Evolutionary conservation across 2,113 vertebrate species (phyloP).

Genomic region (Carettochelys insculpta): DNA sequence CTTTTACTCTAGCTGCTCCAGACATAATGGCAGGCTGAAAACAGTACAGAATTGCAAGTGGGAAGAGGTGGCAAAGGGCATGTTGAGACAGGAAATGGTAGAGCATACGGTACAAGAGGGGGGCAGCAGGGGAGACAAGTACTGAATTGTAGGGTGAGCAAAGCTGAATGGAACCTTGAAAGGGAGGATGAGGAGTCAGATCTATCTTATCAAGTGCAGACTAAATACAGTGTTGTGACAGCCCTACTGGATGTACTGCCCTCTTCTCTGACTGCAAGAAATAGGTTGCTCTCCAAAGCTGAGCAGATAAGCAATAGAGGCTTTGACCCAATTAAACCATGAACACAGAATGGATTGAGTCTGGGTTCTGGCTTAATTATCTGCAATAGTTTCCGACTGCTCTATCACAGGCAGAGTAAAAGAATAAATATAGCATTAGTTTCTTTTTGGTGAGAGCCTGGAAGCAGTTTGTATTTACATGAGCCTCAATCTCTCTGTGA

Average conservation of each 20-base stretch:
- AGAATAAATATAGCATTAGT: background rate
- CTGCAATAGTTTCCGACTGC: background rate
- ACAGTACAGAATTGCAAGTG: no score
- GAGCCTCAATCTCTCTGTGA: background rate
- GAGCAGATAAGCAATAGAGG: rapidly evolving
- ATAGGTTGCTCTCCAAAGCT: rapidly evolving
- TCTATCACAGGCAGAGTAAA: rapidly evolving
- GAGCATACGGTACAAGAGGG: rapidly evolving
- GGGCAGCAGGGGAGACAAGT: no score
- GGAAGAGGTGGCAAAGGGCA: background rate
- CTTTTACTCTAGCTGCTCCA: background rate
- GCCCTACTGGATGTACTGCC: background rate
- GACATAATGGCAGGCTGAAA: background rate
- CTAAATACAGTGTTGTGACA: rapidly evolving
- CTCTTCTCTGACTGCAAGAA: rapidly evolving
- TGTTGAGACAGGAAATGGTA: background rate
- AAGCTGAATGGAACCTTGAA: rapidly evolving
- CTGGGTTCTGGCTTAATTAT: background rate
- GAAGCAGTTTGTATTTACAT: rapidly evolving
- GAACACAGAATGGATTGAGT: rapidly evolving
- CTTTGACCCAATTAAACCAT: rapidly evolving
- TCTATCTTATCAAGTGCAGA: rapidly evolving
- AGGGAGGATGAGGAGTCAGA: rapidly evolving
- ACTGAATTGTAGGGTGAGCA: rapidly evolving
- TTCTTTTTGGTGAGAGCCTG: rapidly evolving